Evolutionary conservation across 2,113 vertebrate genomes (phyloP).

Genomic region (Oryctolagus cuniculus): DNA sequence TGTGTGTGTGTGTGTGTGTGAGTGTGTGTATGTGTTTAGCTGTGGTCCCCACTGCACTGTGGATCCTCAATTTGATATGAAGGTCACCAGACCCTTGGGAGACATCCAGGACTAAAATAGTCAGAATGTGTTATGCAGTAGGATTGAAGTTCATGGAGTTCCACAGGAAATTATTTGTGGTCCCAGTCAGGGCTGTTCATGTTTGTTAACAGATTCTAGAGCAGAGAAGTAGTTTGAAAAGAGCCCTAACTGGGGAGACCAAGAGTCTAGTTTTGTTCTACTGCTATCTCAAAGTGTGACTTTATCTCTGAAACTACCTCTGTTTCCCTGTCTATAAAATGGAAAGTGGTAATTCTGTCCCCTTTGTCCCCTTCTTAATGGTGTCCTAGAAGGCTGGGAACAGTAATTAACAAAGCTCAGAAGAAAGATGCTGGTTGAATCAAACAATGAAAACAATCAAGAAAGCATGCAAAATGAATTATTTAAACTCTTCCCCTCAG

Average conservation of each 20-base stretch:
- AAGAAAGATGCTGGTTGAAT: neutral
- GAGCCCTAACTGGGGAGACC: neutral
- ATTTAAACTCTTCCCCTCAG: conserved; percentile 14
- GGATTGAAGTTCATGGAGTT: conserved; percentile 47
- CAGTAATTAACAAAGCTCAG: neutral
- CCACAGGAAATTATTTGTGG: conserved; percentile 24
- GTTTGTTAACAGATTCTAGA: conserved; percentile 46
- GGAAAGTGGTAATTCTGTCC: neutral
- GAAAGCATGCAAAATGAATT: conserved; percentile 43
- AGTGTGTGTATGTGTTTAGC: neutral
- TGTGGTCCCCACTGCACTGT: neutral
- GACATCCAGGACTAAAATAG: conserved; percentile 64
- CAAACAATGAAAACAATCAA: conserved; percentile 41
- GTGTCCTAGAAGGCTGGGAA: neutral
- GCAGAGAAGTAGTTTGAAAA: conserved; percentile 25
- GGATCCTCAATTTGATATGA: conserved; percentile 59
- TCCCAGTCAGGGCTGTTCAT: conserved; percentile 6
- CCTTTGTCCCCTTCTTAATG: neutral
- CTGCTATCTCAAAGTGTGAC: conserved; percentile 10
- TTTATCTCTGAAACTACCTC: conserved; percentile 1
- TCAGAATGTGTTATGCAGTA: conserved; percentile 19
- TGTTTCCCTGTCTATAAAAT: conserved; percentile 40
- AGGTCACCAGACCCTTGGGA: conserved; percentile 61
- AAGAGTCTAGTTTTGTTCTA: neutral
- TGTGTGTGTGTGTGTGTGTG: neutral